Conservation (phyloP, 2,888 invertebrate species). For the Odontomyia ornata region DNA sequence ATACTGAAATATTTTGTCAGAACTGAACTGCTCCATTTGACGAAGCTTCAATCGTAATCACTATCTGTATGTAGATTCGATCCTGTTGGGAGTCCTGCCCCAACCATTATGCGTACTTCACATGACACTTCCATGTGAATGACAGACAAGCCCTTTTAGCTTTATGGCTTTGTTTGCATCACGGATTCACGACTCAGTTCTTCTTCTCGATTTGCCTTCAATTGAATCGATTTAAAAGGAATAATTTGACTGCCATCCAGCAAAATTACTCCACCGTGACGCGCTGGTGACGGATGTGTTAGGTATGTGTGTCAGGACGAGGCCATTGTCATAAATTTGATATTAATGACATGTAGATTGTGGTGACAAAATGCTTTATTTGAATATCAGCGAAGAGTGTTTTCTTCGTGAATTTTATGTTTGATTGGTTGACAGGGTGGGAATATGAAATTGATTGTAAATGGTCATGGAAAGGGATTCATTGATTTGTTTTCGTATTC, state of each 20-base stretch:
- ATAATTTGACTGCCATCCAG: slow-evolving; percentile 42
- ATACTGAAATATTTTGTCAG: neutral
- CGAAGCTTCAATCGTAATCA: slow-evolving; percentile 13
- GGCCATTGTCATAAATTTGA: slow-evolving; percentile 44
- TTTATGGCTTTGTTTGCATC: slow-evolving; percentile 42
- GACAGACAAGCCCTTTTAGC: slow-evolving; percentile 35
- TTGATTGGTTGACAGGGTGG: neutral
- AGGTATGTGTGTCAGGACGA: slow-evolving; percentile 29
- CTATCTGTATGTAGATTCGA: slow-evolving; percentile 13
- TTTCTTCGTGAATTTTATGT: slow-evolving; percentile 9
- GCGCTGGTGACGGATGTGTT: slow-evolving; percentile 37
- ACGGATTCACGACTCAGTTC: slow-evolving; percentile 18
- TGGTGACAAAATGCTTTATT: slow-evolving; percentile 44
- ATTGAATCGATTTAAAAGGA: slow-evolving; percentile 43
- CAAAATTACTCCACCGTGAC: slow-evolving; percentile 32
- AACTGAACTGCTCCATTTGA: slow-evolving; percentile 25
- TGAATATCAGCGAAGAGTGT: slow-evolving; percentile 24
- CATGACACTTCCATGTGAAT: slow-evolving; percentile 15
- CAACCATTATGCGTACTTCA: slow-evolving; percentile 25
- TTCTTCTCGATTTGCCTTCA: slow-evolving; percentile 40
- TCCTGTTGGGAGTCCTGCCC: slow-evolving; percentile 21
- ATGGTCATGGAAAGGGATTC: neutral
- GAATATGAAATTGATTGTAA: neutral
- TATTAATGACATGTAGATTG: slow-evolving; percentile 43
- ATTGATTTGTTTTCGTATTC: no score